Percentiles rank a stretch among this genome's conserved stretches.
Evolutionary conservation across 2,888 invertebrate species (phyloP).

Genomic region (Eupelmus urozonus): DNA sequence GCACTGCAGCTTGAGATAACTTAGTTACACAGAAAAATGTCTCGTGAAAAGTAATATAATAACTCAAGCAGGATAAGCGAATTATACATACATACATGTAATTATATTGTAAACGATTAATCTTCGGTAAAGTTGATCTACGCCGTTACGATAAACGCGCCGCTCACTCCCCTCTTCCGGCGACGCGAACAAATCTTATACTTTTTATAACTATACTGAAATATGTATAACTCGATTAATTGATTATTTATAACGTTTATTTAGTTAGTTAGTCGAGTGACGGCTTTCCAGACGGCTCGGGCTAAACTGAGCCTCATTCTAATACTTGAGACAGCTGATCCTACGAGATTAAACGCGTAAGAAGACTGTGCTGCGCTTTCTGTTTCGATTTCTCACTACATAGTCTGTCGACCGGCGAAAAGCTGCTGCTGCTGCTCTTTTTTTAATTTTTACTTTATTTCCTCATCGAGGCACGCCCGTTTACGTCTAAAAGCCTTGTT

Average conservation of each 20-base stretch:
- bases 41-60: slow-evolving; percentile 22
- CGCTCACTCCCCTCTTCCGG: slow-evolving; percentile 49
- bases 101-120: slow-evolving; percentile 67
- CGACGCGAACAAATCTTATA: slow-evolving; percentile 68
- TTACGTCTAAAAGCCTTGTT: slow-evolving; percentile 47
- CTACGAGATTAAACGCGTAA: slow-evolving; percentile 52
- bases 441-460: slow-evolving; percentile 6
- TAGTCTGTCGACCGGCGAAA: slow-evolving; percentile 1
- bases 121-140: slow-evolving; percentile 66
- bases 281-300: slow-evolving; percentile 63
- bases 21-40: slow-evolving; percentile 4
- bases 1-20: slow-evolving; percentile 12
- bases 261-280: slow-evolving; percentile 65
- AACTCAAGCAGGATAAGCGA: slow-evolving; percentile 68
- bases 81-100: slow-evolving; percentile 63
- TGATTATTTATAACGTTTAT: slow-evolving; percentile 69
- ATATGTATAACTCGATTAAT: slow-evolving; percentile 70
- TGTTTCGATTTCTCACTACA: neutral
- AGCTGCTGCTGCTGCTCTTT: slow-evolving; percentile 1
- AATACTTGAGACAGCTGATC: slow-evolving; percentile 64
- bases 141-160: slow-evolving; percentile 62
- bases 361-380: slow-evolving; percentile 7
- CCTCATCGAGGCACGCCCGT: slow-evolving; percentile 35
- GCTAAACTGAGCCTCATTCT: slow-evolving; percentile 57
- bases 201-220: slow-evolving; percentile 66